A percentile compares a stretch with the other conserved stretches of the same genome.
These are phyloP conservation scores for Meiosimyza platycephala DNA, from an alignment of 2,888 invertebrate genomes.

Conservation along the genomic window DNA sequence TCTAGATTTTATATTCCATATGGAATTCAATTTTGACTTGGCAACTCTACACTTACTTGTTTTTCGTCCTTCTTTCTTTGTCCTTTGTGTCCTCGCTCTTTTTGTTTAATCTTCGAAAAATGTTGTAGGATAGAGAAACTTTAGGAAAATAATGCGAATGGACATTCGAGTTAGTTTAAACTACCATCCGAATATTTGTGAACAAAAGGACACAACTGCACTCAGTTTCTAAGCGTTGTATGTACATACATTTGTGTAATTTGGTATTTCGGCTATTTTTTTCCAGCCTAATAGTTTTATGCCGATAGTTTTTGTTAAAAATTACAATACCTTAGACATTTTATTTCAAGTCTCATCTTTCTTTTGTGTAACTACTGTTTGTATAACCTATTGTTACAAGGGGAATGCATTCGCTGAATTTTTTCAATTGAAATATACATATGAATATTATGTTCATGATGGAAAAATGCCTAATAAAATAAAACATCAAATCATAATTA, in stretches of 20 bases:
- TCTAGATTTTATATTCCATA: too few relatives aligned
- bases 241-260: neutral
- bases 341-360: too few relatives aligned
- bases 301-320: neutral
- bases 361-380: too few relatives aligned
- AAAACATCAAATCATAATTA: too few relatives aligned
- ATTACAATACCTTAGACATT: neutral
- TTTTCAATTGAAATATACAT: too few relatives aligned
- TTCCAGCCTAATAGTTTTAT: neutral
- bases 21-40: too few relatives aligned
- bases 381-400: too few relatives aligned
- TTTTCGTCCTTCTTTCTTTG: neutral
- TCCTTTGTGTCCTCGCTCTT: neutral
- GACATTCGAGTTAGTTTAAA: conserved; percentile 30
- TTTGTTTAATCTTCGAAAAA: conserved; percentile 23
- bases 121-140: neutral
- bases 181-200: conserved; percentile 1
- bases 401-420: too few relatives aligned
- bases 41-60: neutral
- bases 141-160: conserved; percentile 16
- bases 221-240: neutral
- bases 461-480: too few relatives aligned
- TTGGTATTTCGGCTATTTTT: neutral
- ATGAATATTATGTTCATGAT: too few relatives aligned
- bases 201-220: conserved; percentile 17